phyloP scores from a whole-genome alignment of 2,113 vertebrate genomes.

The Channa argus region DNA sequence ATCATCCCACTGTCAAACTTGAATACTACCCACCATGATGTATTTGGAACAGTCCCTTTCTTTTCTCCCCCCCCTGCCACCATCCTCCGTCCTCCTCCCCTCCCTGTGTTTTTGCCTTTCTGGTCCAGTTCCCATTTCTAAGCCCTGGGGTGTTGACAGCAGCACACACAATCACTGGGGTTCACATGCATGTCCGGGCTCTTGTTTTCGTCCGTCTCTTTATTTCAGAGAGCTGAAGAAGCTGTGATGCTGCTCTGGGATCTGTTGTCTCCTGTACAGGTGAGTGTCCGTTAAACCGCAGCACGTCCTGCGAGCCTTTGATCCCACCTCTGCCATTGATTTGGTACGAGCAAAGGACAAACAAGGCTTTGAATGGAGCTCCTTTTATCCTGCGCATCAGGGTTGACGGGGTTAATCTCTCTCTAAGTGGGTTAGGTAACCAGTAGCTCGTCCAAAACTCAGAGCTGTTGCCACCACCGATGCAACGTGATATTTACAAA shows the following conservation, averaged over 20 bases:
- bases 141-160: conserved; percentile 70
- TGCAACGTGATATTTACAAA: no score
- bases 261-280: conserved; percentile 43
- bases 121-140: conserved; percentile 71
- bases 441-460: neutral
- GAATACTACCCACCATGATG: conserved; percentile 38
- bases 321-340: conserved; percentile 60
- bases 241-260: neutral
- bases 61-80: neutral
- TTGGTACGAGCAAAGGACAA: conserved; percentile 39
- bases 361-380: conserved; percentile 43
- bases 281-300: conserved; percentile 47
- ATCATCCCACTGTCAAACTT: conserved; percentile 57
- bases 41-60: conserved; percentile 40
- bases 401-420: conserved; percentile 49
- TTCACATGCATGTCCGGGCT: conserved; percentile 31
- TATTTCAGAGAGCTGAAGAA: neutral
- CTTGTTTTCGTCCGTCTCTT: neutral
- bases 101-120: conserved; percentile 59
- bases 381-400: conserved; percentile 28
- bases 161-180: conserved; percentile 55
- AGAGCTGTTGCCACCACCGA: neutral
- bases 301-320: conserved; percentile 48
- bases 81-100: neutral
- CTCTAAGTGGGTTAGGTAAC: conserved; percentile 21